phyloP scores from a whole-genome alignment of 2,113 vertebrate genomes.

The Gorsachius goisagi region DNA sequence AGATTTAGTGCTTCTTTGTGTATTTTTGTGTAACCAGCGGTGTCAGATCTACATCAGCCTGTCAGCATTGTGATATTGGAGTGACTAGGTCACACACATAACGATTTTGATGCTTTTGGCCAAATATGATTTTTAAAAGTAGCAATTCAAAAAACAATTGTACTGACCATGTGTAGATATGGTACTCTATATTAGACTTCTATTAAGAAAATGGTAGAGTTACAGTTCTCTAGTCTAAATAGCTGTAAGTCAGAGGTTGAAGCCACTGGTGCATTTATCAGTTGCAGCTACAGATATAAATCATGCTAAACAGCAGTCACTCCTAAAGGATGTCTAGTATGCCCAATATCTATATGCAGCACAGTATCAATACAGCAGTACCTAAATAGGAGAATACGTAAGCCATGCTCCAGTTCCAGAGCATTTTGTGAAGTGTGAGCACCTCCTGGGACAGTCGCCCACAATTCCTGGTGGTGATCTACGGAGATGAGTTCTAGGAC shows the following conservation, averaged over 20 bases:
- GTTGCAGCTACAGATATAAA: background rate
- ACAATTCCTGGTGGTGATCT: background rate
- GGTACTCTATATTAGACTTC: background rate
- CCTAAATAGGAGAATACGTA: fast-evolving
- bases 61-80: background rate
- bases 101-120: background rate
- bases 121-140: background rate
- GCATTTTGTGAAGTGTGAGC: fast-evolving
- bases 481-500: background rate
- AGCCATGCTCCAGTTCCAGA: background rate
- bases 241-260: background rate
- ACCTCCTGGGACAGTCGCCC: background rate
- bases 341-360: background rate
- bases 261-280: background rate
- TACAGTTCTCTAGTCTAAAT: background rate
- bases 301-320: background rate
- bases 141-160: background rate
- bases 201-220: background rate
- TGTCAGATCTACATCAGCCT: background rate
- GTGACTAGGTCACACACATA: background rate
- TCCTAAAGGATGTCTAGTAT: background rate
- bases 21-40: background rate
- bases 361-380: background rate
- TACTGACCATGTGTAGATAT: background rate
- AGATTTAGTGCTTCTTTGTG: background rate